Percentiles rank a stretch among this genome's conserved stretches.
These are phyloP conservation scores for Melanotaenia duboulayi DNA, from an alignment of 2,113 vertebrate species.

Conservation along the genomic window DNA sequence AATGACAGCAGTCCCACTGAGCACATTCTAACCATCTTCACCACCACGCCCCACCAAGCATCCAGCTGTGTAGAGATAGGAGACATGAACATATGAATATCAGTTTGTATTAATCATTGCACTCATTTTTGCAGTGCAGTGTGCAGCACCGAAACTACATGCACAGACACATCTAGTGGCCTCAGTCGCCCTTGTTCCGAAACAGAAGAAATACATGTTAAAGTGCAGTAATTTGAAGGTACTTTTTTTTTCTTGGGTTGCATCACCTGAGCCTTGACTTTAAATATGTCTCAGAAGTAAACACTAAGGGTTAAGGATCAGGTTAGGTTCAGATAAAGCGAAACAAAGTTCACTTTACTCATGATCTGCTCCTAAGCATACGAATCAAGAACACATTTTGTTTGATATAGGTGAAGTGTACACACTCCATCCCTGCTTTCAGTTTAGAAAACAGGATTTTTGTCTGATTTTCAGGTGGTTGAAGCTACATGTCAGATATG, in stretches of 20 bases:
- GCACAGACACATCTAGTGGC: slow-evolving; percentile 1
- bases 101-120: slow-evolving; percentile 38
- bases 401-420: slow-evolving; percentile 32
- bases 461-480: no score
- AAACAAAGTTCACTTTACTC: not conserved
- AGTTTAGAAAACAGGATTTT: no score
- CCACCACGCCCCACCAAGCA: slow-evolving; percentile 62
- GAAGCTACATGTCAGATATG: no score
- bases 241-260: slow-evolving; percentile 3
- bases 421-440: not conserved
- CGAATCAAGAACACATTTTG: not conserved
- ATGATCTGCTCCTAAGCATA: not conserved
- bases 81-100: slow-evolving; percentile 19
- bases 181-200: not conserved
- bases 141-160: slow-evolving; percentile 9
- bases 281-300: slow-evolving; percentile 1
- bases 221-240: slow-evolving; percentile 8
- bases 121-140: not conserved
- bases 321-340: not conserved
- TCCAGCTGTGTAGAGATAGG: slow-evolving; percentile 54
- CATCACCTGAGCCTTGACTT: not conserved
- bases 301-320: not conserved
- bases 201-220: not conserved
- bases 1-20: slow-evolving; percentile 53
- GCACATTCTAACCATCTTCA: slow-evolving; percentile 69